A percentile compares a stretch with the other conserved stretches of the same genome.
Evolutionary conservation across 1,140 invertebrate genomes (phyloP).

Genomic region (Brachionus asplanchnoidis): DNA sequence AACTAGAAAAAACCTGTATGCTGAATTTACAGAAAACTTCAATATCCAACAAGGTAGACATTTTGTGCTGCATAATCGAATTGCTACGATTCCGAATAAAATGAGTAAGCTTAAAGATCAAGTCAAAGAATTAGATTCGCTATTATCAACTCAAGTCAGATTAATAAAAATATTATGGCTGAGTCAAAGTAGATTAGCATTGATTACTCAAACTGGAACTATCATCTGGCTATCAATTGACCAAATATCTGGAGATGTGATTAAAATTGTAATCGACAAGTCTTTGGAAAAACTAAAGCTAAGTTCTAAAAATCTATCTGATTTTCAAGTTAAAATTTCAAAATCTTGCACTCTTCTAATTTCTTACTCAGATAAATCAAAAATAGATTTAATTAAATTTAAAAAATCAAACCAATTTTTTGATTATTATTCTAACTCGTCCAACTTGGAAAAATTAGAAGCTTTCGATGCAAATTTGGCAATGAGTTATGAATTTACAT

Average conservation of each 20-base stretch:
- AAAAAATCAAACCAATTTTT: not conserved
- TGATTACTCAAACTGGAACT: not conserved
- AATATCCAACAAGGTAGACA: constrained; percentile 14
- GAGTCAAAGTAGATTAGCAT: not conserved
- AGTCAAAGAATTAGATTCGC: not conserved
- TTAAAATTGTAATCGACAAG: not conserved
- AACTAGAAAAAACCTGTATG: not conserved
- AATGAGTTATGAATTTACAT: not conserved
- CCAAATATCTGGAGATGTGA: not conserved
- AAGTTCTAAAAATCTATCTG: not conserved
- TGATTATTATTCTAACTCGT: not conserved
- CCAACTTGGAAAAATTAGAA: constrained; percentile 2
- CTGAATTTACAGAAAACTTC: not conserved
- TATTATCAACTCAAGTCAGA: not conserved
- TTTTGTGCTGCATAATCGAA: not conserved
- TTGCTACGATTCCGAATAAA: constrained; percentile 7
- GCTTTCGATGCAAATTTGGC: not conserved
- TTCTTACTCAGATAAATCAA: not conserved
- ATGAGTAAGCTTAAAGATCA: constrained; percentile 22
- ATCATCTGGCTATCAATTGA: not conserved
- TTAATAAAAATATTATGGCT: not conserved
- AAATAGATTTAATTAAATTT: not conserved
- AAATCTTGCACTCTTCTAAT: not conserved
- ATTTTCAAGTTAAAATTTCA: not conserved
- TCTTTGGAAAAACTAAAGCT: not conserved